Evolutionary conservation across 2,113 vertebrate species (phyloP), one percentile per base, ranked within the genome.

Genomic region (Setophaga kirtlandii): DNA sequence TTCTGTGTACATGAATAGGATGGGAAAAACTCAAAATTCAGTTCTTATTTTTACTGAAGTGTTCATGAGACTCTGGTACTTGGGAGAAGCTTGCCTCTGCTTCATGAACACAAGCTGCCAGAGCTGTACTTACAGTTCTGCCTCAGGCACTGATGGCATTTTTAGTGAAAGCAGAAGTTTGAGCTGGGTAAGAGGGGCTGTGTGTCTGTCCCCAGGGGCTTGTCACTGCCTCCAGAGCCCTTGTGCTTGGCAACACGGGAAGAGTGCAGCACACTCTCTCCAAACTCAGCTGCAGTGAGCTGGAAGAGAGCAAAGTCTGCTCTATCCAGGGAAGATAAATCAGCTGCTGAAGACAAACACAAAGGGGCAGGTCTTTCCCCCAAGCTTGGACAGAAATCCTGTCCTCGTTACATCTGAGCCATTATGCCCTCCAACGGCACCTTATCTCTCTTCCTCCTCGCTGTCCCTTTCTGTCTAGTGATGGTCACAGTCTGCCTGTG

Each of bases 291-390:
- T 1, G 2, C 7, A 5, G 24, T 0, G 0, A 89, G 53, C 69
- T 95, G 82, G 37, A 75, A 76, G 62, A 59, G 35, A 62, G 75
- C 41, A 50, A 89, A 70, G 24, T 62, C 62, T 85, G n/a, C 70
- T 60, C n/a, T 60, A 25, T 37, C 23, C 58, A 60, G 83, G 78
- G 74, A 96, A 91, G 58, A 89, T 67, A 93, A 91, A 87, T 83
- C 78, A 78, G 78, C 74, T 94, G 87, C 77, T 93, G 59, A 73
- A 79, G 70, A 44, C 81, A 91, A 94, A 87, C 37, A 86, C 23
- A 87, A 79, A 96, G 53, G 55, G 74, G 62, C 81, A 94, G 37
- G 37, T 87, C 89, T 82, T 90, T 87, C 41, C 91, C 86, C 56
- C 16, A 6, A 1, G 0, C 58, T 89, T 65, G 62, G 77, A 69